Conservation (phyloP, 1,140 invertebrate genomes). For the Drosophila carrolli region DNA sequence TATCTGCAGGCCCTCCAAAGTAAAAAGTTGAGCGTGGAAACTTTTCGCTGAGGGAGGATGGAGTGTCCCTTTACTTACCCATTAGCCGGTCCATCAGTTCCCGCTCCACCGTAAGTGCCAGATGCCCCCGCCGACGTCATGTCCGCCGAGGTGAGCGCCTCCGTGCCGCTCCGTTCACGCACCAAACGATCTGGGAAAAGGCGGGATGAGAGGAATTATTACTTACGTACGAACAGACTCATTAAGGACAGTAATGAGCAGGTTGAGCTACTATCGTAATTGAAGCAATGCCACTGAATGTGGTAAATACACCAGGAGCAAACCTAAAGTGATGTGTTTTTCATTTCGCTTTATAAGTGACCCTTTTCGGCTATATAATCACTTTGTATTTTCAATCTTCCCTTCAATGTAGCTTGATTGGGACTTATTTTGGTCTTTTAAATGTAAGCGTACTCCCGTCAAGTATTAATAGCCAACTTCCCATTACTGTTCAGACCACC, state of each 20-base stretch:
- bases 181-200: constrained; percentile 71
- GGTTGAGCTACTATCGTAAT: too few species aligned
- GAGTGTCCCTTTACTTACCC: constrained; percentile 63
- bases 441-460: too few species aligned
- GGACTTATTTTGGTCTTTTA: too few species aligned
- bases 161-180: constrained; percentile 77
- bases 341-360: too few species aligned
- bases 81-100: constrained; percentile 53
- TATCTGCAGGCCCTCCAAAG: constrained; percentile 5
- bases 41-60: constrained; percentile 28
- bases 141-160: constrained; percentile 81
- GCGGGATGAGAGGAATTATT: not conserved
- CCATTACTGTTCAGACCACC: too few species aligned
- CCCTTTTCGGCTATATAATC: too few species aligned
- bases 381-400: too few species aligned
- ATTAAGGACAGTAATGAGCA: not conserved
- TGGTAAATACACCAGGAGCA: too few species aligned
- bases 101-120: constrained; percentile 7
- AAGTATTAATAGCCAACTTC: too few species aligned
- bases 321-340: too few species aligned
- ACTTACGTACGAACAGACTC: constrained; percentile 19
- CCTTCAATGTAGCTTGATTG: too few species aligned
- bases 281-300: too few species aligned
- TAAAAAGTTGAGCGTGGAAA: constrained; percentile 43
- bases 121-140: constrained; percentile 64